These are phyloP conservation scores for Catamblyrhynchus diadema DNA, from an alignment of 2,797 vertebrate genomes.

Conservation along the genomic window DNA sequence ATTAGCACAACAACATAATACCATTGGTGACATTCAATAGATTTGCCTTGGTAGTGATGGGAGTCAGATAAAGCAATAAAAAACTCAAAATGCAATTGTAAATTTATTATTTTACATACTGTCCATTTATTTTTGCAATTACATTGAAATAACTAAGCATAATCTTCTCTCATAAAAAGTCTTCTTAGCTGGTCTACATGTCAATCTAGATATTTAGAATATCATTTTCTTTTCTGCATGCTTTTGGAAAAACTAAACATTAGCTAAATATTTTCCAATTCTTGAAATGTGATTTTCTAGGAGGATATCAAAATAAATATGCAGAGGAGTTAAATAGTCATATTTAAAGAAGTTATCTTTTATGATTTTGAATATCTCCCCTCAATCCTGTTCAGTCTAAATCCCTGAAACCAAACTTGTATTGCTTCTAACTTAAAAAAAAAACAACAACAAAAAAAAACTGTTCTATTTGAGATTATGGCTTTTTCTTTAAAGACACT, in stretches of 20 bases:
- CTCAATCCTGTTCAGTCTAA: neutral
- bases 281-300: neutral
- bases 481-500: neutral
- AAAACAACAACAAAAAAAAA: neutral
- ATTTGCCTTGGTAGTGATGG: neutral
- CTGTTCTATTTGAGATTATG: neutral
- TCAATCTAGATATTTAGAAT: neutral
- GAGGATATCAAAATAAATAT: neutral
- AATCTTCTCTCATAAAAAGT: neutral
- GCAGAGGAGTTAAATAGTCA: neutral
- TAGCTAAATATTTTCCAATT: neutral
- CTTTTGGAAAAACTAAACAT: neutral
- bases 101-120: neutral
- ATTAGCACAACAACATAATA: neutral
- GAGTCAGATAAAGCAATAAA: neutral
- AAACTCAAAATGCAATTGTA: neutral
- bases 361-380: neutral
- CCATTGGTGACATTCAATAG: neutral
- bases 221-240: neutral
- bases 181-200: neutral
- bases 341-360: neutral
- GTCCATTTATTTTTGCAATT: neutral
- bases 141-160: neutral
- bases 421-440: neutral
- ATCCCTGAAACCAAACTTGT: neutral